Evolutionary conservation across 1,140 invertebrate genomes (phyloP).

Genomic region (Prorops nasuta): DNA sequence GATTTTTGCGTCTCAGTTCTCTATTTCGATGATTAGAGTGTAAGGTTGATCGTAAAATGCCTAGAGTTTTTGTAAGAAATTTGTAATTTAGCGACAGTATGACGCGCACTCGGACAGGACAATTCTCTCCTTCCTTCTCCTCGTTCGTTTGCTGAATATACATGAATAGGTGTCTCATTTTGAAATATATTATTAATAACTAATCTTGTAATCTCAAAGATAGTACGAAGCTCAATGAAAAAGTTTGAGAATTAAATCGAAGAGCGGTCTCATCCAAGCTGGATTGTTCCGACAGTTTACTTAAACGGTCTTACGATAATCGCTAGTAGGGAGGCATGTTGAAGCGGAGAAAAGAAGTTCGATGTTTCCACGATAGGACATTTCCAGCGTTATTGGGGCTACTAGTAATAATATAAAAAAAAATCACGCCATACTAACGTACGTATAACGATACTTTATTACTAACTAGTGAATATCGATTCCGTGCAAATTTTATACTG

Average conservation of each 20-base stretch:
- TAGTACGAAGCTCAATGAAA: slow-evolving; percentile 4
- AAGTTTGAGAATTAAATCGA: slow-evolving; percentile 4
- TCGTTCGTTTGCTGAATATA: slow-evolving; percentile 10
- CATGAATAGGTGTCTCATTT: slow-evolving; percentile 1
- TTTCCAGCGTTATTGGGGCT: no score
- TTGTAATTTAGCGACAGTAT: slow-evolving; percentile 11
- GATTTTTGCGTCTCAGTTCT: slow-evolving; percentile 1
- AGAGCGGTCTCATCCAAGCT: slow-evolving; percentile 1
- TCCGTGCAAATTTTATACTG: not conserved
- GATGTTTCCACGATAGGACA: no score
- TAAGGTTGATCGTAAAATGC: slow-evolving; percentile 2
- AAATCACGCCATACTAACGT: no score
- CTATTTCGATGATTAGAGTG: not conserved
- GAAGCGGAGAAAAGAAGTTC: not conserved
- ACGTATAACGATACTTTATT: no score
- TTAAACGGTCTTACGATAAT: slow-evolving; percentile 3
- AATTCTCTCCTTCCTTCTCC: slow-evolving; percentile 1
- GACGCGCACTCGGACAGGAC: slow-evolving; percentile 9
- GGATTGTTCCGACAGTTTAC: slow-evolving; percentile 4
- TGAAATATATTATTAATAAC: slow-evolving; percentile 2
- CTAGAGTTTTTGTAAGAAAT: slow-evolving; percentile 20
- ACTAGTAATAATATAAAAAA: no score
- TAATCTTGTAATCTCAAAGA: slow-evolving; percentile 16
- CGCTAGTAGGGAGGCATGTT: not conserved
- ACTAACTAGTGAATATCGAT: not conserved